A percentile compares a stretch with the other conserved stretches of the same genome.
Evolutionary conservation across 2,888 invertebrate genomes (phyloP).

Genomic region (Thecocarcelia acutangulata): DNA sequence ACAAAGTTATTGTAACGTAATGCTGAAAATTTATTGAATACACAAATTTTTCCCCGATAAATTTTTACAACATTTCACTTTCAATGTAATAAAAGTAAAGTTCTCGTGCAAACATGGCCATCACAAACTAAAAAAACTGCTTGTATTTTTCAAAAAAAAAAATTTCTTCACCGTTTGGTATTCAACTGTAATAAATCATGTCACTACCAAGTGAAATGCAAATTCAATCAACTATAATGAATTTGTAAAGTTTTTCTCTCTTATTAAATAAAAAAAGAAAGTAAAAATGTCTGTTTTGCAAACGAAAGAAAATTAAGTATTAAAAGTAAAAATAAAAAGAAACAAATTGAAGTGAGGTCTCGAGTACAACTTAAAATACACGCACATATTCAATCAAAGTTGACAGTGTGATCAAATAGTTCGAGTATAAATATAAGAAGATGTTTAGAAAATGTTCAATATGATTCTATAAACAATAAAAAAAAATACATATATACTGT

Average conservation of each 20-base stretch:
- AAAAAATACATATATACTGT: background rate
- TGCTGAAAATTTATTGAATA: too few relatives aligned
- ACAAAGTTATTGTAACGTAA: too few relatives aligned
- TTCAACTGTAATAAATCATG: slow-evolving; percentile 56
- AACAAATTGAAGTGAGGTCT: too few relatives aligned
- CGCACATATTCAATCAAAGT: slow-evolving; percentile 60
- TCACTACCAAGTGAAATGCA: slow-evolving; percentile 59
- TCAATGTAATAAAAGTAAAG: background rate
- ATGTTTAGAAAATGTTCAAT: slow-evolving; percentile 45
- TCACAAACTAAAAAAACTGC: background rate
- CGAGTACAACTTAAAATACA: slow-evolving; percentile 43
- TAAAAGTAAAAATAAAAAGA: slow-evolving; percentile 2
- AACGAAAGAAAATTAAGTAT: slow-evolving; percentile 48
- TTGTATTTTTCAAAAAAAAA: slow-evolving; percentile 23
- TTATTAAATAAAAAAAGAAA: slow-evolving; percentile 54
- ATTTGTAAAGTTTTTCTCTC: background rate
- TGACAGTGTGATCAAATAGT: slow-evolving; percentile 57
- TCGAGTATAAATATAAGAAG: slow-evolving; percentile 3
- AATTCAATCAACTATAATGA: slow-evolving; percentile 60
- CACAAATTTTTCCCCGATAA: too few relatives aligned
- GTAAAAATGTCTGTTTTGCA: slow-evolving; percentile 49
- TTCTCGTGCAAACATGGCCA: background rate
- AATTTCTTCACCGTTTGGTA: slow-evolving; percentile 7
- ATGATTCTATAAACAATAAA: slow-evolving; percentile 25
- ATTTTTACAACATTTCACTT: background rate